A percentile compares a stretch with the other conserved stretches of the same genome.
These are phyloP conservation scores for Stenodema calcarata DNA, from an alignment of 2,888 invertebrate species.

Conservation along the genomic window DNA sequence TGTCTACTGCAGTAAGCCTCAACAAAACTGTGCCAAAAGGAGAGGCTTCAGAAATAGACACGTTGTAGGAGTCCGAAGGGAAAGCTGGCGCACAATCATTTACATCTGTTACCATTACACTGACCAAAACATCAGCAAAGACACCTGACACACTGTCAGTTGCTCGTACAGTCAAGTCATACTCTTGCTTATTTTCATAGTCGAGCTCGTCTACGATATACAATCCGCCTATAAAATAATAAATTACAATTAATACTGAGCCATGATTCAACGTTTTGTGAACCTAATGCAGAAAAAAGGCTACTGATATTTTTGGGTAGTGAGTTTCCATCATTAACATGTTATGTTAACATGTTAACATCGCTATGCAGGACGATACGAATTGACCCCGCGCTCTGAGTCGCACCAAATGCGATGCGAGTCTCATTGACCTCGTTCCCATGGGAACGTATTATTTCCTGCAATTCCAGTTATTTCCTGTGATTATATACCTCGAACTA, in stretches of 20 bases:
- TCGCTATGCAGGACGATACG: too few species aligned
- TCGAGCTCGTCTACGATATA: conserved; percentile 63
- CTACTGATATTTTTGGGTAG: too few species aligned
- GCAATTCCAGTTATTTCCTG: too few species aligned
- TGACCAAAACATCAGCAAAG: conserved; percentile 83
- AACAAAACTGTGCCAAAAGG: conserved; percentile 75
- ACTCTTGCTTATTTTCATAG: conserved; percentile 79
- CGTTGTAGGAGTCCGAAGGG: conserved; percentile 77
- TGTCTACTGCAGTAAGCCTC: conserved; percentile 76
- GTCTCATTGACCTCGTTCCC: too few species aligned
- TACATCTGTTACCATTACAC: conserved; percentile 80
- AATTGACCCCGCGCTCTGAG: too few species aligned
- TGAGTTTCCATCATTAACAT: too few species aligned
- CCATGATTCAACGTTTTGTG: too few species aligned
- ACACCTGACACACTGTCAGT: conserved; percentile 91
- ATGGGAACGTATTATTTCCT: too few species aligned
- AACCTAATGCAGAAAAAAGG: too few species aligned
- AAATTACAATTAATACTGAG: background rate
- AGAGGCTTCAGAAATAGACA: conserved; percentile 82
- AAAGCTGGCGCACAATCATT: conserved; percentile 92
- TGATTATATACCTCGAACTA: too few species aligned
- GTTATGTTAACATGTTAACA: too few species aligned
- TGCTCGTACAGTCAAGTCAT: conserved; percentile 83
- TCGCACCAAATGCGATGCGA: too few species aligned
- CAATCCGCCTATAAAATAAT: conserved; percentile 27